phyloP scores from a whole-genome alignment of 1,140 invertebrate genomes.

The Drosophila repleta region DNA sequence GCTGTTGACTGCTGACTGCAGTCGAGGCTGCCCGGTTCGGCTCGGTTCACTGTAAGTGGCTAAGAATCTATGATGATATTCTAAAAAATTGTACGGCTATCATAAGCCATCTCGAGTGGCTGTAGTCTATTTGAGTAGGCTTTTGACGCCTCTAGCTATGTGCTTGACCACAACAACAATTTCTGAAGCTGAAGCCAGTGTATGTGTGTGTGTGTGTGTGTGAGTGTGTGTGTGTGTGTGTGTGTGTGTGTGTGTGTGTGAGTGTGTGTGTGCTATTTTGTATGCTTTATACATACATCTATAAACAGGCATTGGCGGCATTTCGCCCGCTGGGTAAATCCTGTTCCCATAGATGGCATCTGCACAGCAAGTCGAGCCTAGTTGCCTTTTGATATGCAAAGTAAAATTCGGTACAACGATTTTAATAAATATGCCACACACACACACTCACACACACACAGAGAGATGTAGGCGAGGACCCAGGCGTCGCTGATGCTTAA shows the following conservation, averaged over 20 bases:
- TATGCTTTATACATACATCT: constrained; percentile 16
- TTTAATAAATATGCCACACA: constrained; percentile 77
- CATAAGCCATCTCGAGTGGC: constrained; percentile 20
- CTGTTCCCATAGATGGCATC: constrained; percentile 20
- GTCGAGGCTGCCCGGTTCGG: constrained; percentile 13
- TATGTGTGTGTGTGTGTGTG: background rate
- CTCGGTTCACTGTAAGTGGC: constrained; percentile 9
- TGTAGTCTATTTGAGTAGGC: constrained; percentile 49
- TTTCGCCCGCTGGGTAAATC: constrained; percentile 1
- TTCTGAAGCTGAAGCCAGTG: constrained; percentile 25
- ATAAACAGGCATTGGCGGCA: no score
- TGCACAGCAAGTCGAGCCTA: constrained; percentile 24
- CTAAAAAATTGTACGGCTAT: constrained; percentile 33
- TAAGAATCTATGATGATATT: constrained; percentile 17
- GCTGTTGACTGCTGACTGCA: constrained; percentile 18
- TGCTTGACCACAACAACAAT: constrained; percentile 44
- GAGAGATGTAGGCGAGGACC: constrained; percentile 23
- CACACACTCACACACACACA: constrained; percentile 26
- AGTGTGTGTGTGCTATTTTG: constrained; percentile 31
- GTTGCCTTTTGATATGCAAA: constrained; percentile 77
- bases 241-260: background rate
- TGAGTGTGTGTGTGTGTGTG: background rate
- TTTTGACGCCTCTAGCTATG: constrained; percentile 58
- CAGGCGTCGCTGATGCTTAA: constrained; percentile 31
- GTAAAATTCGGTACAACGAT: constrained; percentile 75